Evolutionary conservation across 2,113 vertebrate species (phyloP), one percentile per base, ranked within the genome.

Genomic region (Vimba vimba): DNA sequence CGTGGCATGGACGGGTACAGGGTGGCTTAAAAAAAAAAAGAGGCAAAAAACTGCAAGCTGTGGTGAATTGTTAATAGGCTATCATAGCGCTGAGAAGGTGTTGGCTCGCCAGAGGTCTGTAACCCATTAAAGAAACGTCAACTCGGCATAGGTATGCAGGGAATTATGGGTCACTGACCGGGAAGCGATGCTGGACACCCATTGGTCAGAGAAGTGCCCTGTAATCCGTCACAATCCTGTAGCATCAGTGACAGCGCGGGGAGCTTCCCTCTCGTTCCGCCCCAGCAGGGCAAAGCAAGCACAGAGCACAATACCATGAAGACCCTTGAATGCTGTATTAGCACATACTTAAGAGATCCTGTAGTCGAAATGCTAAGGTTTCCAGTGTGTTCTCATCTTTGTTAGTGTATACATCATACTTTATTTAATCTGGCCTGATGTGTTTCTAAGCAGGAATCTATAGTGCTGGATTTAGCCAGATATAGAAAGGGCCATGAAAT

Each of bases 111-210:
- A 90, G 92, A 94, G 93, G 93, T 94, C 92, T 91, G 83, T 92
- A 93, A 91, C 92, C 93, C 93, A 94, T 95, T 95, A 94, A 94
- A 93, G 94, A 94, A 94, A 93, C 88, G 93, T 95, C 94, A 94
- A 90, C 92, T 92, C 90, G 89, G 92, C 93, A 92, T 93, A 92
- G 93, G 94, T 94, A 93, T 89, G 87, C 89, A 90, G 92, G 92
- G 94, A 95, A 94, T 95, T 94, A 95, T 94, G 94, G 95, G 94
- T 94, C 93, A 94, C 91, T 90, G 93, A 92, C 93, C 90, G 90
- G 92, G 89, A 92, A 92, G 91, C 87, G 85, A 89, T 91, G 91
- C 89, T 88, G 91, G 89, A 92, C 85, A 93, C 87, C 90, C 86
- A 94, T 93, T 94, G 95, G 94, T 91, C 91, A 88, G 90, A 91